These are phyloP conservation scores for Plodia interpunctella DNA, from an alignment of 1,140 invertebrate genomes.

Conservation along the genomic window DNA sequence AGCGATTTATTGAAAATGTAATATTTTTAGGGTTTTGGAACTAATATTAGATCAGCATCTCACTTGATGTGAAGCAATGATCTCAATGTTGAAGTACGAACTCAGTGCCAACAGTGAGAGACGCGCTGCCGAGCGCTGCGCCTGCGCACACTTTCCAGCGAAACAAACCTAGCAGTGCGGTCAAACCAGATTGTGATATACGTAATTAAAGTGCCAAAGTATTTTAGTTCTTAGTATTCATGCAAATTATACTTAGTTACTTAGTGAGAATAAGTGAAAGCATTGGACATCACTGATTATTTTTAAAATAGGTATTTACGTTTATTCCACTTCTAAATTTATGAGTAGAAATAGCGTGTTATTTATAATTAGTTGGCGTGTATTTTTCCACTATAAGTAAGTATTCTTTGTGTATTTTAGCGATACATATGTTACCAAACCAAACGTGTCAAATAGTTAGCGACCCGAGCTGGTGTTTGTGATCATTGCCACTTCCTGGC, in stretches of 20 bases:
- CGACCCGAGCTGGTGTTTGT: neutral
- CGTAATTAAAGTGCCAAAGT: slow-evolving; percentile 35
- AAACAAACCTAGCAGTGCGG: slow-evolving; percentile 5
- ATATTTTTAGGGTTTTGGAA: neutral
- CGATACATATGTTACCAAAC: neutral
- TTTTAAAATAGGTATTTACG: too few species aligned
- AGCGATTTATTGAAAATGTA: too few species aligned
- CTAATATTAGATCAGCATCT: neutral
- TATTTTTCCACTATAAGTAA: neutral
- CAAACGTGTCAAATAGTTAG: neutral
- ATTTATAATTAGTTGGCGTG: too few species aligned
- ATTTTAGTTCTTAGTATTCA: slow-evolving; percentile 16
- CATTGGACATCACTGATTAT: slow-evolving; percentile 5
- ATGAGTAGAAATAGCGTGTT: too few species aligned
- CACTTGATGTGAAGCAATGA: neutral
- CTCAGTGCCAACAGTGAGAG: slow-evolving; percentile 39
- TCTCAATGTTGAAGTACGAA: neutral
- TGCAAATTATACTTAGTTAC: slow-evolving; percentile 8
- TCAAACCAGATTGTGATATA: slow-evolving; percentile 32
- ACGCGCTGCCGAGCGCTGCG: slow-evolving; percentile 56
- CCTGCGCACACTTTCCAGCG: slow-evolving; percentile 41
- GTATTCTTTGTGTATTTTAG: neutral
- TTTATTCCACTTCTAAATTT: too few species aligned
- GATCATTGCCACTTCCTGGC: slow-evolving; percentile 28
- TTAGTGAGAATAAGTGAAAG: slow-evolving; percentile 25